These are phyloP conservation scores for Sebastes hubbsi DNA, from an alignment of 2,797 vertebrate species.

Conservation along the genomic window DNA sequence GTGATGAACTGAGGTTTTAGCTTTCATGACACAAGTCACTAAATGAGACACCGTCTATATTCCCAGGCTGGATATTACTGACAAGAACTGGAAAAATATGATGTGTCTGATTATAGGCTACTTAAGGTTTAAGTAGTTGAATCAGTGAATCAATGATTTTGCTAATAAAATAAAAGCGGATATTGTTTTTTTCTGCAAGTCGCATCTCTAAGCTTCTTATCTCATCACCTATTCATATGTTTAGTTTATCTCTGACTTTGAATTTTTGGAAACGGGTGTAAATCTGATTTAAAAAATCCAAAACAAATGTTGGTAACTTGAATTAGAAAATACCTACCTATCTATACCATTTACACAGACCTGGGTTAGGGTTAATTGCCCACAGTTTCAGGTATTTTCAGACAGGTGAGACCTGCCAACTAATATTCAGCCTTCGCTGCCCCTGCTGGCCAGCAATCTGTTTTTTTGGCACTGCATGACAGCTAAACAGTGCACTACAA, in stretches of 20 bases:
- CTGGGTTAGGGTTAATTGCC: neutral
- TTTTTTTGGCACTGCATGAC: neutral
- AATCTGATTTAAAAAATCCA: neutral
- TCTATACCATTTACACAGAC: neutral
- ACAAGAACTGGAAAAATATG: neutral
- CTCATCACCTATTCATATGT: neutral
- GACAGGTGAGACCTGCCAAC: conserved; percentile 12
- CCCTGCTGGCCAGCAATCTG: conserved; percentile 23
- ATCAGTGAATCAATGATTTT: neutral
- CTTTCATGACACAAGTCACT: neutral
- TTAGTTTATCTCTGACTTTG: neutral
- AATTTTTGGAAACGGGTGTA: neutral
- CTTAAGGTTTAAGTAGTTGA: too few relatives aligned
- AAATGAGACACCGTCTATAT: neutral
- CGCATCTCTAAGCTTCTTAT: neutral
- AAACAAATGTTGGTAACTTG: neutral
- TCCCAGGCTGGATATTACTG: neutral
- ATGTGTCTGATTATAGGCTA: neutral
- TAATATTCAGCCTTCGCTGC: neutral
- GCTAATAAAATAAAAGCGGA: neutral
- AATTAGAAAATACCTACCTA: neutral
- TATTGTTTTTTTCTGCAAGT: neutral
- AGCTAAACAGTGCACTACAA: too few relatives aligned
- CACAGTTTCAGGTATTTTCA: conserved; percentile 1
- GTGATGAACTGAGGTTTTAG: neutral